A percentile compares a stretch with the other conserved stretches of the same genome.
Evolutionary conservation across 2,113 vertebrate genomes (phyloP).

Genomic region (Fregetta grallaria): DNA sequence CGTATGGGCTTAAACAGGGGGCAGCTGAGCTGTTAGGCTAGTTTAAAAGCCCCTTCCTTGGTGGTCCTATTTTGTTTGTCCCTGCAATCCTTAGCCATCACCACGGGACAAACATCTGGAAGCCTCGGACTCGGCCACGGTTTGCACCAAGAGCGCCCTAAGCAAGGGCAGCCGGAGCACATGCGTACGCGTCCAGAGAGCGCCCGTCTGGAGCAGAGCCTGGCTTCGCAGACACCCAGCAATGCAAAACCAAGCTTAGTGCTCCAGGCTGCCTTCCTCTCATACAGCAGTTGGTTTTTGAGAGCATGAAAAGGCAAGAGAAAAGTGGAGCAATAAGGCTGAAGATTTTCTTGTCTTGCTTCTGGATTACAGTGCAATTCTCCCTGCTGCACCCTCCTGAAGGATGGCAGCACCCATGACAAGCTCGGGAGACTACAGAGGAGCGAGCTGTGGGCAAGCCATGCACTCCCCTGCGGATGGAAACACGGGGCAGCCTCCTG

Average conservation of each 20-base stretch:
- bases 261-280: not conserved
- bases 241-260: not conserved
- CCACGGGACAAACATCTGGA: not conserved
- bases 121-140: fast-evolving
- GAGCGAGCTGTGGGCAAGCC: not conserved
- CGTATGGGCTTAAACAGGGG: fast-evolving
- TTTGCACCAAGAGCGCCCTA: fast-evolving
- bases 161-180: not conserved
- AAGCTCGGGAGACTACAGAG: not conserved
- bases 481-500: not conserved
- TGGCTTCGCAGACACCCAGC: fast-evolving
- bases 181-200: not conserved
- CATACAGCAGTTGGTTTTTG: not conserved
- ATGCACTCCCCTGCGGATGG: not conserved
- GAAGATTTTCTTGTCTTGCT: not conserved
- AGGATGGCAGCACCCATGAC: not conserved
- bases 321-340: not conserved
- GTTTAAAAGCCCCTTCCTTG: not conserved
- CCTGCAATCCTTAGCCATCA: not conserved
- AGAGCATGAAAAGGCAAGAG: not conserved
- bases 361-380: not conserved
- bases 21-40: not conserved
- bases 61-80: not conserved
- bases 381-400: not conserved
- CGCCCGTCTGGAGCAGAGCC: not conserved